Percentiles rank a stretch among this genome's conserved stretches.
These are phyloP conservation scores for Chelonoidis abingdonii DNA, from an alignment of 2,113 vertebrate genomes.

Conservation along the genomic window DNA sequence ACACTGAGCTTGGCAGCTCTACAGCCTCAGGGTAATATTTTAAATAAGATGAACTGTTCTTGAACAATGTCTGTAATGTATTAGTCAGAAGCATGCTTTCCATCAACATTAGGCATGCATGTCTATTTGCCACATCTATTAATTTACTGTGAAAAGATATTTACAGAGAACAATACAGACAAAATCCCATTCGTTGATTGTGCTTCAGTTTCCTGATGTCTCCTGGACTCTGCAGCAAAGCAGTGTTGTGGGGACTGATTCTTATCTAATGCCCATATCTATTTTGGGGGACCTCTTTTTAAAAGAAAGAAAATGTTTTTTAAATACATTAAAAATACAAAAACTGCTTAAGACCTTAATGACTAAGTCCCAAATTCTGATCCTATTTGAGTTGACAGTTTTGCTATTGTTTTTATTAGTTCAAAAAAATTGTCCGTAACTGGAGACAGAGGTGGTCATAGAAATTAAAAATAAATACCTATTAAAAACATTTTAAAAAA, in stretches of 20 bases:
- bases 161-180: conserved; percentile 43
- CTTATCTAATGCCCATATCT: neutral
- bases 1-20: conserved; percentile 67
- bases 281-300: neutral
- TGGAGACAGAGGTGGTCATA: neutral
- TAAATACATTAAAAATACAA: neutral
- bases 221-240: conserved; percentile 14
- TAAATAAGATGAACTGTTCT: conserved; percentile 66
- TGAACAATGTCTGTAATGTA: conserved; percentile 68
- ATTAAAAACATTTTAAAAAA: neutral
- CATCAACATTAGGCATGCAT: conserved; percentile 68
- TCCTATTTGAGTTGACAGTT: neutral
- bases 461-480: neutral
- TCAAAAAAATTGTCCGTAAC: neutral
- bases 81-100: conserved; percentile 69
- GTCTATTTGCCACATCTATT: conserved; percentile 69
- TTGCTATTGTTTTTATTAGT: neutral
- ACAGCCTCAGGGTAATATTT: conserved; percentile 64
- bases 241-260: neutral
- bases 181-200: conserved; percentile 8
- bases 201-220: neutral
- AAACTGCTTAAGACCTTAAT: neutral
- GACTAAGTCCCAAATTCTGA: neutral
- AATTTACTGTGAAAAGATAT: conserved; percentile 68
- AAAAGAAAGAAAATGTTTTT: neutral